Evolutionary conservation across 1,140 invertebrate genomes (phyloP).

Genomic region (Anadara kagoshimensis): DNA sequence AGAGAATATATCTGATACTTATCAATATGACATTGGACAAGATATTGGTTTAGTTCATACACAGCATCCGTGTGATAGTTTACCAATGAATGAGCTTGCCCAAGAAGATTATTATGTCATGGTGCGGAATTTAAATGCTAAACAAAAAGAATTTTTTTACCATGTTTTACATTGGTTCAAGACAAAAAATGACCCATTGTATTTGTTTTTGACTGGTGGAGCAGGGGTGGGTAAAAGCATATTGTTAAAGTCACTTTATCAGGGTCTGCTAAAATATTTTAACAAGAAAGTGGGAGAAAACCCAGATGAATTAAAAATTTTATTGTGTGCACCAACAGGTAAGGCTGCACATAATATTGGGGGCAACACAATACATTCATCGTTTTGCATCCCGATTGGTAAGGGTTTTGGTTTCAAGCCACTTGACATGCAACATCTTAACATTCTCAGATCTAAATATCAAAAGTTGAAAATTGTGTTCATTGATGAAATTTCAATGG

Average conservation of each 20-base stretch:
- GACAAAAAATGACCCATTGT: not conserved
- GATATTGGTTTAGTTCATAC: too few species aligned
- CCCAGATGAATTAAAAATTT: conserved; percentile 20
- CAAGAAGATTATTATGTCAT: not conserved
- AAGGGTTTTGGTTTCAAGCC: conserved; percentile 41
- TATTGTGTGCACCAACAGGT: too few species aligned
- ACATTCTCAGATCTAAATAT: conserved; percentile 27
- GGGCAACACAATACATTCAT: conserved; percentile 36
- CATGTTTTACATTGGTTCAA: conserved; percentile 3
- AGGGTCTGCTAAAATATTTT: conserved; percentile 26
- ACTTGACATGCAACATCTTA: conserved; percentile 38
- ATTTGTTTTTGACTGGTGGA: conserved; percentile 17
- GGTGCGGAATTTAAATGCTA: not conserved
- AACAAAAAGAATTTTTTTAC: conserved; percentile 3
- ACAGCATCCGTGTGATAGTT: not conserved
- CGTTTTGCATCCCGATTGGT: conserved; percentile 42
- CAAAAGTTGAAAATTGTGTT: conserved; percentile 35
- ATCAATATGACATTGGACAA: not conserved
- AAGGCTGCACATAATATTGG: too few species aligned
- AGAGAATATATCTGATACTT: not conserved
- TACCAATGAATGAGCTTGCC: not conserved
- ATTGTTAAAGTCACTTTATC: conserved; percentile 27
- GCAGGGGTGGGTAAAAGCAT: conserved; percentile 24
- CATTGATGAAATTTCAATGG: conserved; percentile 53
- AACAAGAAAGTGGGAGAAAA: conserved; percentile 25